These are phyloP conservation scores for Anolis sagrei DNA, from an alignment of 2,113 vertebrate genomes.

Conservation along the genomic window DNA sequence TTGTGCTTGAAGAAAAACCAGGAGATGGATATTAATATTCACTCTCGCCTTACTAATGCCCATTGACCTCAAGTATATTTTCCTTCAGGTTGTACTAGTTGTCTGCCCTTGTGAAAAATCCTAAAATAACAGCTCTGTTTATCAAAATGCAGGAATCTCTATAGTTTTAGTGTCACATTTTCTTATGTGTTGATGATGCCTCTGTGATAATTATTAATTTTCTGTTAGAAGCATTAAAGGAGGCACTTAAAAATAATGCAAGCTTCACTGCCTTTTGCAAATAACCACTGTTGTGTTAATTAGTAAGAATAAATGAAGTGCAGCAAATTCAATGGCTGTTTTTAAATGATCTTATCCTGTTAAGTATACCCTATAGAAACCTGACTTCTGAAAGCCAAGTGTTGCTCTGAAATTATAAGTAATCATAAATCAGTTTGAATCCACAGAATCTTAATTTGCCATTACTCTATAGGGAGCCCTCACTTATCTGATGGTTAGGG, in stretches of 20 bases:
- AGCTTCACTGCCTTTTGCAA: conserved; percentile 32
- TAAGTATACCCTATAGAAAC: not conserved
- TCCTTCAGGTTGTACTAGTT: conserved; percentile 35
- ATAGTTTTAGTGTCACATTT: conserved; percentile 53
- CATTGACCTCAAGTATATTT: conserved; percentile 35
- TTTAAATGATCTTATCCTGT: not conserved
- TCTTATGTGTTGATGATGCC: conserved; percentile 56
- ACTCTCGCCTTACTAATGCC: not conserved
- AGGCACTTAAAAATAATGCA: conserved; percentile 16
- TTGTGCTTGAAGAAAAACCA: not conserved
- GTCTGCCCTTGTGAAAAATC: conserved; percentile 11
- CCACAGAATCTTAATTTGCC: not conserved
- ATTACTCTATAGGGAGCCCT: too few species aligned
- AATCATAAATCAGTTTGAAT: not conserved
- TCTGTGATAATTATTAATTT: conserved; percentile 45
- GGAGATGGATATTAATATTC: conserved; percentile 5
- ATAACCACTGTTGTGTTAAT: conserved; percentile 6
- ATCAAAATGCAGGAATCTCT: conserved; percentile 23
- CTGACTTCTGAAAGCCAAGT: not conserved
- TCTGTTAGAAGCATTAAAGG: conserved; percentile 45
- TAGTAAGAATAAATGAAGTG: conserved; percentile 8
- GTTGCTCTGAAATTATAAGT: not conserved
- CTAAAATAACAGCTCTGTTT: conserved; percentile 37
- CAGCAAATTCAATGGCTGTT: not conserved
- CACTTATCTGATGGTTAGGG: too few species aligned